Conservation (phyloP, 2,113 vertebrate species). For the Sturnus vulgaris region DNA sequence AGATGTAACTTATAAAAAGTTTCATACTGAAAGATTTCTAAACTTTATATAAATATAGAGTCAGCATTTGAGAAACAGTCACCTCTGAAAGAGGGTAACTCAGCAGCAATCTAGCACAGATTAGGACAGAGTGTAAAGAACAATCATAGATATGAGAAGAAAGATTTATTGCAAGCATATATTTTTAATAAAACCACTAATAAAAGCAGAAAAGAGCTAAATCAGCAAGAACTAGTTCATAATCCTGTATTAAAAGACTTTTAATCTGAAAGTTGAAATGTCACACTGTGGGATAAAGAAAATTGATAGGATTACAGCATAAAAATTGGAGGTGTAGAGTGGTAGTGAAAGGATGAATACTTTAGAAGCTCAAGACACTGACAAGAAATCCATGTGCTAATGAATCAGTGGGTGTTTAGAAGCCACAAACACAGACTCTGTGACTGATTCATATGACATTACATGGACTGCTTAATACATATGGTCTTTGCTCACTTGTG, state of each 20-base stretch:
- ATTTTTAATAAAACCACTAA: background rate
- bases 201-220: background rate
- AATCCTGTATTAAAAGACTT: background rate
- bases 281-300: background rate
- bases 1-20: background rate
- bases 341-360: background rate
- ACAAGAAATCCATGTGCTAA: slow-evolving; percentile 40
- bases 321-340: background rate
- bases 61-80: background rate
- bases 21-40: background rate
- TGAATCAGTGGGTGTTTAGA: background rate
- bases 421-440: background rate
- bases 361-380: slow-evolving; percentile 9
- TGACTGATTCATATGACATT: background rate
- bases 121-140: background rate
- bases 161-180: background rate
- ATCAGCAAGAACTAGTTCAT: background rate
- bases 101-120: background rate
- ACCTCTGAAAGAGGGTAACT: background rate
- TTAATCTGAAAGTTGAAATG: slow-evolving; percentile 12
- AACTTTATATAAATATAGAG: background rate
- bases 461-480: background rate
- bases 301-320: slow-evolving; percentile 14
- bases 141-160: background rate
- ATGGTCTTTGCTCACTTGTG: rapidly evolving